Evolutionary conservation across 2,888 invertebrate genomes (phyloP).

Genomic region (Ophioninae sp.): DNA sequence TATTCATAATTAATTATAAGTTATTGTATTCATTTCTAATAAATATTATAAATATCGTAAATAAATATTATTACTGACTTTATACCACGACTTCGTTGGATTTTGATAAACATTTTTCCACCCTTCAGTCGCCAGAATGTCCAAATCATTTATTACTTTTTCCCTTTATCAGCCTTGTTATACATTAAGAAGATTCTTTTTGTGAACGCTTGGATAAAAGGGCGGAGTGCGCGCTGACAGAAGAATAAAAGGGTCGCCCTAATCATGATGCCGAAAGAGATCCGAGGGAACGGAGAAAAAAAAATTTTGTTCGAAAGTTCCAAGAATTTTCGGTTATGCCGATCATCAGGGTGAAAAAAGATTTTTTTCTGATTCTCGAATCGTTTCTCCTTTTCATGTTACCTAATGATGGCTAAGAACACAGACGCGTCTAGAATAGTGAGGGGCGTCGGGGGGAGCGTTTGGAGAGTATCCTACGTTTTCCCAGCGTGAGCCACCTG

Average conservation of each 20-base stretch:
- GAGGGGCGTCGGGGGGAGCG: not conserved
- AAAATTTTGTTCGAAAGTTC: slow-evolving; percentile 17
- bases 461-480: not conserved
- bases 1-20: no score
- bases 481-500: not conserved
- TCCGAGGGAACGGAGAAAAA: not conserved
- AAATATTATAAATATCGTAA: no score
- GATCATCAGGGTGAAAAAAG: slow-evolving; percentile 27
- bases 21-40: no score
- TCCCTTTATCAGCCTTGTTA: no score
- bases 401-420: slow-evolving; percentile 9
- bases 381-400: slow-evolving; percentile 20
- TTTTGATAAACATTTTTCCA: no score
- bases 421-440: not conserved
- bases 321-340: slow-evolving; percentile 32
- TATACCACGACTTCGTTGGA: no score
- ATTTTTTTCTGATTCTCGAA: not conserved
- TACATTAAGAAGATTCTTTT: not conserved
- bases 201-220: not conserved
- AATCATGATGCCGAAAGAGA: slow-evolving; percentile 19
- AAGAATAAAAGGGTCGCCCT: slow-evolving; percentile 26
- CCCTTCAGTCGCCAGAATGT: no score
- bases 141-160: no score
- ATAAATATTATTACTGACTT: no score
- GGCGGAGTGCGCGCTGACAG: slow-evolving; percentile 11